Conservation (phyloP, 2,888 invertebrate species). For the Sarcophaga caerulescens region DNA sequence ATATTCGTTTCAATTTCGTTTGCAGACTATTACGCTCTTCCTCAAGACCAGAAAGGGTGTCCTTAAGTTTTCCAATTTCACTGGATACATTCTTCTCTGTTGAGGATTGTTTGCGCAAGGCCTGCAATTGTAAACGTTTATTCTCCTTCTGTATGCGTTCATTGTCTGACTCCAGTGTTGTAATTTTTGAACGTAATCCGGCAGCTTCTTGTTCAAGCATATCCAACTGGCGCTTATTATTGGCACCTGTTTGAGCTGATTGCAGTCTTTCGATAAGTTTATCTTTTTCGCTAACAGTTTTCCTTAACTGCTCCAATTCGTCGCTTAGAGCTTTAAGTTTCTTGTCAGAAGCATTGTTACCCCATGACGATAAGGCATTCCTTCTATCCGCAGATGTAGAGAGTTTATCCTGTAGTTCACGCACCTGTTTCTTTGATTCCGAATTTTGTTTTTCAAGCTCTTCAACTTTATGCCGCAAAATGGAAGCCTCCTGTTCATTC, state of each 20-base stretch:
- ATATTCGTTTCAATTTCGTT: slow-evolving; percentile 85
- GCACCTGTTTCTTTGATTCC: slow-evolving; percentile 87
- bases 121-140: slow-evolving; percentile 84
- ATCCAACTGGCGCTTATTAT: slow-evolving; percentile 88
- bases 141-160: slow-evolving; percentile 89
- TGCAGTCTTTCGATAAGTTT: slow-evolving; percentile 89
- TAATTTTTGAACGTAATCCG: slow-evolving; percentile 86
- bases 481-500: slow-evolving; percentile 93
- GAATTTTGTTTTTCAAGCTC: slow-evolving; percentile 91
- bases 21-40: slow-evolving; percentile 86
- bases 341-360: slow-evolving; percentile 74
- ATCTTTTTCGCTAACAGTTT: slow-evolving; percentile 91
- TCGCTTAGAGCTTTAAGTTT: slow-evolving; percentile 85
- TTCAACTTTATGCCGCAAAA: slow-evolving; percentile 91
- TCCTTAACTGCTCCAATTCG: slow-evolving; percentile 88
- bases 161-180: slow-evolving; percentile 88
- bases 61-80: slow-evolving; percentile 83
- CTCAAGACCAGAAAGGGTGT: slow-evolving; percentile 83
- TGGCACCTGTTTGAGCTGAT: slow-evolving; percentile 80
- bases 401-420: slow-evolving; percentile 89
- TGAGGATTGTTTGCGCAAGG: slow-evolving; percentile 81
- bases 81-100: slow-evolving; percentile 76
- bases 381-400: slow-evolving; percentile 45
- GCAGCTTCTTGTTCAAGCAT: slow-evolving; percentile 89
- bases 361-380: slow-evolving; percentile 26